Conservation (phyloP, 2,797 vertebrate genomes). For the Poeciliopsis turneri region DNA sequence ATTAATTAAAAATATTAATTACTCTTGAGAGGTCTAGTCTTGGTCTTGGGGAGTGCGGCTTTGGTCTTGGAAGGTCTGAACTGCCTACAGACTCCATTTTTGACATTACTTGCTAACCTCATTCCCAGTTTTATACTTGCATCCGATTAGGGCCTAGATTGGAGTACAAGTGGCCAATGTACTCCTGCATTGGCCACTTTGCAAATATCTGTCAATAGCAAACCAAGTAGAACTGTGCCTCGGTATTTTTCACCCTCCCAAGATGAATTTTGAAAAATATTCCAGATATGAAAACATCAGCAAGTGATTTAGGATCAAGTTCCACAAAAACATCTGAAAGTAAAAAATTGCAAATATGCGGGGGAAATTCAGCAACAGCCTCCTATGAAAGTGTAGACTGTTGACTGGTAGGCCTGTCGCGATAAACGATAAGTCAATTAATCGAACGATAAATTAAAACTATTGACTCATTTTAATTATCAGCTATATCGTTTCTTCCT, state of each 20-base stretch:
- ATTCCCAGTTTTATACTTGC: not conserved
- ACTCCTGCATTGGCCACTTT: too few relatives aligned
- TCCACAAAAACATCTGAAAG: not conserved
- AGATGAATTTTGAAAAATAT: not conserved
- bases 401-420: too few relatives aligned
- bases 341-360: not conserved
- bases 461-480: too few relatives aligned
- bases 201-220: not conserved
- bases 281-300: not conserved
- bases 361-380: not conserved
- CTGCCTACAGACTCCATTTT: too few relatives aligned
- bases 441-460: too few relatives aligned
- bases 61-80: too few relatives aligned
- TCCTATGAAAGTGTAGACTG: not conserved
- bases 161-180: too few relatives aligned
- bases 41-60: too few relatives aligned
- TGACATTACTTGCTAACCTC: not conserved
- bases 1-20: too few relatives aligned
- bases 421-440: too few relatives aligned
- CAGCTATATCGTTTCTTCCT: too few relatives aligned
- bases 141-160: not conserved
- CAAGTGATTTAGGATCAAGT: not conserved
- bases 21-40: too few relatives aligned
- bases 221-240: not conserved
- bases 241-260: not conserved